phyloP scores from a whole-genome alignment of 2,113 vertebrate species.

The Sakesphorus luctuosus region DNA sequence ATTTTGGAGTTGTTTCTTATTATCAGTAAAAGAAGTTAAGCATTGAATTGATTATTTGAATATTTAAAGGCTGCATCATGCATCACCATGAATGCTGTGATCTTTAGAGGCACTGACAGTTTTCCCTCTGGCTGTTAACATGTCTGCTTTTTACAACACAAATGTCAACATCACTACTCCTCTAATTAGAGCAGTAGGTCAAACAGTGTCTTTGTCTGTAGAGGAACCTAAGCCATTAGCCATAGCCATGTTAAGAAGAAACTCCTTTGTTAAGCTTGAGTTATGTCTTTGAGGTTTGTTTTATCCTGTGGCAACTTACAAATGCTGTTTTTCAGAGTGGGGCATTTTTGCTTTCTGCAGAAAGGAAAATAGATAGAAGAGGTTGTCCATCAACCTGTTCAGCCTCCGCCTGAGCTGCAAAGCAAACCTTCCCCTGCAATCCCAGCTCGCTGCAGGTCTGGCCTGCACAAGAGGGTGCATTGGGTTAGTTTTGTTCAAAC shows the following conservation, averaged over 20 bases:
- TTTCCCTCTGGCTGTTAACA: conserved; percentile 67
- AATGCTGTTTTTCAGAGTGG: background rate
- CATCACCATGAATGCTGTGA: conserved; percentile 43
- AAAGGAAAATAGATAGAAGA: background rate
- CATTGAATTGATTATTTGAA: conserved; percentile 46
- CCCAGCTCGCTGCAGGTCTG: background rate
- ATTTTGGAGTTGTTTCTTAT: background rate
- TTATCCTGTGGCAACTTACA: background rate
- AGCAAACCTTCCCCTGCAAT: background rate
- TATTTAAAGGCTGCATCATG: conserved; percentile 34
- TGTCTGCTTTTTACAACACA: conserved; percentile 60
- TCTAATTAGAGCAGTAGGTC: conserved; percentile 77
- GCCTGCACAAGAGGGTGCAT: background rate
- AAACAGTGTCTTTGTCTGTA: conserved; percentile 60
- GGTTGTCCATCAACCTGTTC: background rate
- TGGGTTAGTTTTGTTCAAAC: background rate
- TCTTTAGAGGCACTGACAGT: conserved; percentile 68
- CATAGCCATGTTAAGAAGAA: background rate
- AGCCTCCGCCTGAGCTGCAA: background rate
- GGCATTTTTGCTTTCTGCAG: background rate
- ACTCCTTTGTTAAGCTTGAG: conserved; percentile 27
- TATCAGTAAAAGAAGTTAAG: background rate
- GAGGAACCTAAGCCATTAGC: conserved; percentile 25
- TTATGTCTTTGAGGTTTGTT: conserved; percentile 4
- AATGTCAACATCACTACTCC: conserved; percentile 68